phyloP scores from a whole-genome alignment of 2,888 invertebrate genomes.

The Isoperla grammatica region DNA sequence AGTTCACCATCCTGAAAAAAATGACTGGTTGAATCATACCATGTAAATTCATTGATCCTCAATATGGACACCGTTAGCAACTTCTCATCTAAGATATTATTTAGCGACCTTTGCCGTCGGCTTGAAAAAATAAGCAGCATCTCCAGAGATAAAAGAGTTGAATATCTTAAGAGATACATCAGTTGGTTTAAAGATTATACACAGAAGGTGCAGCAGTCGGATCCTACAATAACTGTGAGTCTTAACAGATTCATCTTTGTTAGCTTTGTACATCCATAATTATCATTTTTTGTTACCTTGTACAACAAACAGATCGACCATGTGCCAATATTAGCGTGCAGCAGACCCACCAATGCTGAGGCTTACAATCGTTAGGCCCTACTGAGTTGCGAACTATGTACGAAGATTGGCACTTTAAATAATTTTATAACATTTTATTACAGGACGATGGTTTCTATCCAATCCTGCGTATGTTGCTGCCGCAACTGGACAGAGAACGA shows the following conservation, averaged over 20 bases:
- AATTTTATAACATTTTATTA: too few relatives aligned
- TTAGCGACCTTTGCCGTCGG: conserved; percentile 52
- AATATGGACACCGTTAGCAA: too few relatives aligned
- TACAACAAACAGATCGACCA: too few relatives aligned
- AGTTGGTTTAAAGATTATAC: conserved; percentile 44
- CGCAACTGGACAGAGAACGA: conserved; percentile 71
- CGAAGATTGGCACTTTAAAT: too few relatives aligned
- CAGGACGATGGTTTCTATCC: conserved; percentile 61
- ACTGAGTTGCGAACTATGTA: too few relatives aligned
- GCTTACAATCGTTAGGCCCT: too few relatives aligned
- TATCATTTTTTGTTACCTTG: background rate
- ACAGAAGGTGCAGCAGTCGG: conserved; percentile 9
- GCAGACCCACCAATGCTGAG: too few relatives aligned
- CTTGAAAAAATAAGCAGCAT: conserved; percentile 55
- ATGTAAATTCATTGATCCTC: too few relatives aligned
- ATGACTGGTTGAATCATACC: too few relatives aligned
- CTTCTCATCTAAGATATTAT: conserved; percentile 35
- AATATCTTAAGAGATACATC: conserved; percentile 44
- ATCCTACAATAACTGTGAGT: conserved; percentile 13
- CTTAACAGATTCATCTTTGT: background rate
- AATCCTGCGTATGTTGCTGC: conserved; percentile 71
- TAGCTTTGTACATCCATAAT: background rate
- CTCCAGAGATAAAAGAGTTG: conserved; percentile 45
- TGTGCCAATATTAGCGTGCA: too few relatives aligned
- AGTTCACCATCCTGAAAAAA: too few relatives aligned